phyloP scores from a whole-genome alignment of 2,113 vertebrate species.

The Odontophorus gujanensis region DNA sequence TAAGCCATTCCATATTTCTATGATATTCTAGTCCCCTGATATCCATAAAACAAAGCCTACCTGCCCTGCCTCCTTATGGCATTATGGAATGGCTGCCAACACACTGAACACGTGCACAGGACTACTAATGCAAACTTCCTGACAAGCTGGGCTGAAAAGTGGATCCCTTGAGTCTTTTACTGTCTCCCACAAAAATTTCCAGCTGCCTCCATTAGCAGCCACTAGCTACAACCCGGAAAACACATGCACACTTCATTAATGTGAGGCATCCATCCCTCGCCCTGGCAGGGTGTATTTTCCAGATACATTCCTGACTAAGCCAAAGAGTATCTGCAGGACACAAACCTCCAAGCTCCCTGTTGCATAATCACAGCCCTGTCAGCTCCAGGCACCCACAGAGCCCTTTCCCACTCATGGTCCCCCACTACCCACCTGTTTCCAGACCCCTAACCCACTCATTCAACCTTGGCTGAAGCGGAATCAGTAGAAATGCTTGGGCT shows the following conservation, averaged over 20 bases:
- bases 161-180: background rate
- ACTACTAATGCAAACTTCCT: background rate
- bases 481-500: background rate
- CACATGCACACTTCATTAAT: background rate
- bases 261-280: background rate
- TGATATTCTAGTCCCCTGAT: background rate
- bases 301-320: background rate
- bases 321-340: background rate
- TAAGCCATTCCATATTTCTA: too few relatives aligned
- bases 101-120: background rate
- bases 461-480: background rate
- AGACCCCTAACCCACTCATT: background rate
- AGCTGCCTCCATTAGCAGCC: background rate
- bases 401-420: fast-evolving
- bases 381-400: fast-evolving
- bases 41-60: background rate
- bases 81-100: background rate
- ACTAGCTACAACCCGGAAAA: background rate
- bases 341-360: background rate
- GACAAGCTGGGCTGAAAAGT: background rate
- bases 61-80: background rate
- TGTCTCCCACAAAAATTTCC: background rate
- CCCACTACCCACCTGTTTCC: background rate
- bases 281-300: background rate
- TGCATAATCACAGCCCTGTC: fast-evolving